Percentiles rank a stretch among this genome's conserved stretches.
These are phyloP conservation scores for Cryptotermes secundus DNA, from an alignment of 1,140 invertebrate species.

Conservation along the genomic window DNA sequence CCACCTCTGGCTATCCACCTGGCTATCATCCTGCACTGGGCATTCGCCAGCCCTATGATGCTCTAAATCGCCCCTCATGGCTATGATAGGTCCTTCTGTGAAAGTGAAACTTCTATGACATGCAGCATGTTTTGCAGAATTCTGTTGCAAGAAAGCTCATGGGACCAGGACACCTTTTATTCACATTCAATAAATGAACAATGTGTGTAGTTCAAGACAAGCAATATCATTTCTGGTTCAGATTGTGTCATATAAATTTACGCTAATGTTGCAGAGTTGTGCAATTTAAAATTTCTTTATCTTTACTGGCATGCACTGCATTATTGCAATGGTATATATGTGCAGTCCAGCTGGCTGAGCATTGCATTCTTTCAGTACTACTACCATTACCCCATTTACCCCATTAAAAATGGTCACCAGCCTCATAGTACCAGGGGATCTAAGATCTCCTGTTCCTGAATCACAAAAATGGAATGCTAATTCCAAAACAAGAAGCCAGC, in stretches of 20 bases:
- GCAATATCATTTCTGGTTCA: too few relatives aligned
- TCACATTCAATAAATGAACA: background rate
- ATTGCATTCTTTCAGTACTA: too few relatives aligned
- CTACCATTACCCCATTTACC: too few relatives aligned
- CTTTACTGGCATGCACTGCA: too few relatives aligned
- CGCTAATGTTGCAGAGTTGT: too few relatives aligned
- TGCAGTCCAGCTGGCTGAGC: too few relatives aligned
- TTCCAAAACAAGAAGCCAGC: background rate
- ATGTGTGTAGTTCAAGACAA: background rate
- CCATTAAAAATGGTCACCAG: too few relatives aligned
- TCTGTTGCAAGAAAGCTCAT: background rate
- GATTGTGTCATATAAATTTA: too few relatives aligned
- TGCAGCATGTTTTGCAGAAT: background rate
- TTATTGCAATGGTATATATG: too few relatives aligned
- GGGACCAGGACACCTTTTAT: background rate
- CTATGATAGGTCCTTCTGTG: constrained; percentile 32
- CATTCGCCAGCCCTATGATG: constrained; percentile 66
- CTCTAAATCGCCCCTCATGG: constrained; percentile 60
- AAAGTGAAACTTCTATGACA: background rate
- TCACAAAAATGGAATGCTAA: background rate
- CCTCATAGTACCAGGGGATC: too few relatives aligned
- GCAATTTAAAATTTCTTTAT: too few relatives aligned
- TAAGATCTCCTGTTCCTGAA: too few relatives aligned
- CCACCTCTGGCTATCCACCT: constrained; percentile 58
- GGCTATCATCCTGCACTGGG: constrained; percentile 60